Evolutionary conservation across 2,888 invertebrate genomes (phyloP), one percentile per base, ranked within the genome.

Genomic region (Leuctra nigra): DNA sequence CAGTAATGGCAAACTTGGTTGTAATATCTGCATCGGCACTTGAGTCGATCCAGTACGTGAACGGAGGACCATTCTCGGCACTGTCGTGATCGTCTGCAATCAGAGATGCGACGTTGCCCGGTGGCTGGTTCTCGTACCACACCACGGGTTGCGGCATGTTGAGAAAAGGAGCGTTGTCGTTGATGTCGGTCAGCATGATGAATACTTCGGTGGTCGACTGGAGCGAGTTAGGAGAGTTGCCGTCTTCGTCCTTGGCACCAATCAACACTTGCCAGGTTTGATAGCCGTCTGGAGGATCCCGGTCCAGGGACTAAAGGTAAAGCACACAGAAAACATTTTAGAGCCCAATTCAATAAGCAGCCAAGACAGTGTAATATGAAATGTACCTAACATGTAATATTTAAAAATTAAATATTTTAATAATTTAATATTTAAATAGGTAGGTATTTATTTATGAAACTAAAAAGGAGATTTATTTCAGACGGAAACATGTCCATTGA

Each of bases 91-190:
- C 92, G 41, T 83, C 84, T 0, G 91, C 91, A 9, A 79, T 81
- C 41, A 92, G 72, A 48, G 77, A 68, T 1, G 73, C 79, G 11
- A 86, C 84, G 58, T 85, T 82, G 0, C 85, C 87, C 0, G 84
- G 82, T 1, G 75, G 73, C 62, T 84, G 81, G 67, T 89, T 89
- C 74, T 93, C 92, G 64, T 80, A 78, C 91, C 91, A 92, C 24
- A 91, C 83, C 0, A 91, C 87, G 0, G 87, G 87, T 70, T 87
- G 84, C 2, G 81, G 78, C 68, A 87, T 88, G 39, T 86, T 86
- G 59, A 92, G 77, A 68, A 85, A 87, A 0, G 97, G 97, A 0
- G 91, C 88, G 70, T 97, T 96, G 70, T 98, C 97, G 70, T 98
- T 98, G 66, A 94, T 88, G 68, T 97, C 97, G 13, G 67, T 71